Evolutionary conservation across 2,797 vertebrate genomes (phyloP).

Genomic region (Anguilla obscura): DNA sequence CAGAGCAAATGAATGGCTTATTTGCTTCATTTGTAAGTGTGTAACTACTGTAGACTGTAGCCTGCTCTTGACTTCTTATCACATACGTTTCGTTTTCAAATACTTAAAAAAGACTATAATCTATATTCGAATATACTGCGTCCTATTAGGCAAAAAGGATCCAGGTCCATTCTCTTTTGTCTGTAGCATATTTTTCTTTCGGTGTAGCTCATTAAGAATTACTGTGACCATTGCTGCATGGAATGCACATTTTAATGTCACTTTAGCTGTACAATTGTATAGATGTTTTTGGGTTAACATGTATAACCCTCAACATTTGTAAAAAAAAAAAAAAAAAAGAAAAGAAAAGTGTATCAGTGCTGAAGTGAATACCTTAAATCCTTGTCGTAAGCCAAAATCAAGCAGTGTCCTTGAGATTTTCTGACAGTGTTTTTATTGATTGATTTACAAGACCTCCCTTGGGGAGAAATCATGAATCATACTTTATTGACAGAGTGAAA

Average conservation of each 20-base stretch:
- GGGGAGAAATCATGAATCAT: not conserved
- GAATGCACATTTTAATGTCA: too few species aligned
- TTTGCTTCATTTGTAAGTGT: not conserved
- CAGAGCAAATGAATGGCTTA: not conserved
- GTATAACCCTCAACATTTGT: not conserved
- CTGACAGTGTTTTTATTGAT: not conserved
- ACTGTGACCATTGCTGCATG: not conserved
- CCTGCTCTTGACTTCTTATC: not conserved
- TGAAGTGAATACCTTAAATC: not conserved
- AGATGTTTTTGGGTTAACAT: not conserved
- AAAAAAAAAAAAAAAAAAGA: too few species aligned
- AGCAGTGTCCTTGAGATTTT: slow-evolving; percentile 4
- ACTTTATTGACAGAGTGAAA: not conserved
- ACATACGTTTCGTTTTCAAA: not conserved
- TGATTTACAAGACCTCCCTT: not conserved
- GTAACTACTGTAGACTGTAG: not conserved
- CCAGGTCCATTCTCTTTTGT: too few species aligned
- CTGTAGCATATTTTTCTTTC: too few species aligned
- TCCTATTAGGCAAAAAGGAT: too few species aligned
- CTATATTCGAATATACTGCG: too few species aligned
- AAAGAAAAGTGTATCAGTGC: not conserved
- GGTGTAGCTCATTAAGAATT: too few species aligned
- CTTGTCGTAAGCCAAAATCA: not conserved
- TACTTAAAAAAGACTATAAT: too few species aligned
- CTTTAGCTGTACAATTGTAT: too few species aligned